Evolutionary conservation across 2,113 vertebrate genomes (phyloP).

Genomic region (Cebidichthys violaceus): DNA sequence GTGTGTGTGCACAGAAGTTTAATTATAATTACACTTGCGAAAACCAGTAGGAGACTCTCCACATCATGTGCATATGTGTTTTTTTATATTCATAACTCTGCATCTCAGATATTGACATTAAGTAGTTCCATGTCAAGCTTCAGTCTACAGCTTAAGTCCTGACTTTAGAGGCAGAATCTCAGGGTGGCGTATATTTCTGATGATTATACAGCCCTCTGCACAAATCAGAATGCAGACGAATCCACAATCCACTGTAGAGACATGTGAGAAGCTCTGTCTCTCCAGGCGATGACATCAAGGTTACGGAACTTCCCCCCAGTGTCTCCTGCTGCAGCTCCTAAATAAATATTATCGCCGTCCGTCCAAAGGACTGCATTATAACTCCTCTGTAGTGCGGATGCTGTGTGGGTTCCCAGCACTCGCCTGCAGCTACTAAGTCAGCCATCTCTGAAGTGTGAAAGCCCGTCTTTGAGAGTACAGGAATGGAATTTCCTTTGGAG

Average conservation of each 20-base stretch:
- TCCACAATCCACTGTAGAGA: conserved; percentile 28
- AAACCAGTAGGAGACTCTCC: conserved; percentile 1
- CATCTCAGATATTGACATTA: background rate
- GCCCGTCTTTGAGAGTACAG: conserved; percentile 69
- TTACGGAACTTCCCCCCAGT: conserved; percentile 37
- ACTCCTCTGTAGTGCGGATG: conserved; percentile 55
- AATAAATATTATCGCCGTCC: conserved; percentile 38
- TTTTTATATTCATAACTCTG: background rate
- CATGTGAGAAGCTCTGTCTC: conserved; percentile 37
- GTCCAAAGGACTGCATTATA: conserved; percentile 64
- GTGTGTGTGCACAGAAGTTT: background rate
- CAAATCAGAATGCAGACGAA: conserved; percentile 31
- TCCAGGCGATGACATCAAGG: conserved; percentile 56
- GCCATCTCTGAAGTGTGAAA: conserved; percentile 77
- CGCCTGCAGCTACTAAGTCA: conserved; percentile 68
- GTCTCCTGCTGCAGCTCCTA: conserved; percentile 32
- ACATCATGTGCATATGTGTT: background rate
- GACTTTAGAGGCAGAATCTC: conserved; percentile 19
- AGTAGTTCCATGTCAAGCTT: background rate
- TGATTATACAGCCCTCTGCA: conserved; percentile 2
- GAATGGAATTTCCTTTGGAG: conserved; percentile 71
- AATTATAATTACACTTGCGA: conserved; percentile 24
- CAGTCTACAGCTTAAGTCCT: conserved; percentile 5
- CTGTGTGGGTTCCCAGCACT: conserved; percentile 51
- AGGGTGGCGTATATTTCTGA: background rate